Conservation (phyloP, 1,140 invertebrate genomes). For the Drosophila jambulina region DNA sequence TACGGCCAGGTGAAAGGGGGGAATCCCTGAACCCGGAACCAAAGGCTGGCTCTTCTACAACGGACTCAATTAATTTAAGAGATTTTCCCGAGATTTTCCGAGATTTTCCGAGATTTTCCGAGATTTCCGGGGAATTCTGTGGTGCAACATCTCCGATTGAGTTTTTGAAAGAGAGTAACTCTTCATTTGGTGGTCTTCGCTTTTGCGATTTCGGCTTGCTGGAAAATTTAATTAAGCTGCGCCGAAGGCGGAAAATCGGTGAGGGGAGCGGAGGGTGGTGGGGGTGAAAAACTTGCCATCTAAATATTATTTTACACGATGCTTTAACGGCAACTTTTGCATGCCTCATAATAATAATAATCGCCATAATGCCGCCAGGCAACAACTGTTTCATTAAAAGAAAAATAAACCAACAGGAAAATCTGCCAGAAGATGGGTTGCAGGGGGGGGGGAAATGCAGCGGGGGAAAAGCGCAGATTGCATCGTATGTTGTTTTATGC, state of each 20-base stretch:
- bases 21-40: neutral
- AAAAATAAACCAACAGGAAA: conserved; percentile 61
- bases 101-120: conserved; percentile 4
- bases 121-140: conserved; percentile 17
- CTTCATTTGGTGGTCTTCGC: conserved; percentile 68
- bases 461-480: conserved; percentile 6
- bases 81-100: conserved; percentile 29
- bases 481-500: conserved; percentile 77
- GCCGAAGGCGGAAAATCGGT: conserved; percentile 23
- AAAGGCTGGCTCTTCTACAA: neutral
- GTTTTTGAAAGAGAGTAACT: conserved; percentile 25
- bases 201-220: conserved; percentile 51
- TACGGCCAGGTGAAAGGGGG: conserved; percentile 7
- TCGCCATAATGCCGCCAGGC: conserved; percentile 76
- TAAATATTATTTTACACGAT: conserved; percentile 82
- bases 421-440: conserved; percentile 7
- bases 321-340: conserved; percentile 80
- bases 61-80: conserved; percentile 73
- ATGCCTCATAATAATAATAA: conserved; percentile 82
- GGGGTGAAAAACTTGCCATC: conserved; percentile 51
- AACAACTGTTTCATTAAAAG: conserved; percentile 80
- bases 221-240: conserved; percentile 77
- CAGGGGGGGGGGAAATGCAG: neutral
- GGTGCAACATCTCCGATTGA: conserved; percentile 27
- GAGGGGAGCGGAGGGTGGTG: no score